A percentile compares a stretch with the other conserved stretches of the same genome.
These are phyloP conservation scores for Tetranychus truncatus DNA, from an alignment of 2,888 invertebrate species.

Conservation along the genomic window DNA sequence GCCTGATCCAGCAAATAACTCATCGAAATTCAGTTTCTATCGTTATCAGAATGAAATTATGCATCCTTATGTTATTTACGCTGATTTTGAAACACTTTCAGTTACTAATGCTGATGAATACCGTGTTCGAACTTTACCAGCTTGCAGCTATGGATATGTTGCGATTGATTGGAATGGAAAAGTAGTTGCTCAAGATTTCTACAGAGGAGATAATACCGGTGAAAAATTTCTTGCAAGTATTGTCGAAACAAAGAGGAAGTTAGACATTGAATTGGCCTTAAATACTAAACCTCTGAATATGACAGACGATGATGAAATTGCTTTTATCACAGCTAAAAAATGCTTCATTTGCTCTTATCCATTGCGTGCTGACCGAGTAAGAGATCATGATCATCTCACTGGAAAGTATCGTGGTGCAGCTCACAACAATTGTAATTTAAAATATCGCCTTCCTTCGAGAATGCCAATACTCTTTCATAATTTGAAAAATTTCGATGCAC, in stretches of 20 bases:
- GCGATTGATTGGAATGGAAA: neutral
- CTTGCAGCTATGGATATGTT: neutral
- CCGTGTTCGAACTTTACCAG: neutral
- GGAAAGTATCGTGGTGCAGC: neutral
- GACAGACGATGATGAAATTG: neutral
- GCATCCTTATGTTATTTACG: neutral
- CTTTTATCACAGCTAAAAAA: neutral
- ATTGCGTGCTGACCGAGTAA: neutral
- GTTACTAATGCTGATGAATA: neutral
- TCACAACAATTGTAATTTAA: neutral
- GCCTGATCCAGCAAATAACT: no score
- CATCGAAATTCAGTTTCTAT: no score
- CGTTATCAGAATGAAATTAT: neutral
- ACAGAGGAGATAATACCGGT: neutral
- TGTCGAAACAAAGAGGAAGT: neutral
- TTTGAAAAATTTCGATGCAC: neutral
- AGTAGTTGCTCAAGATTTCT: neutral
- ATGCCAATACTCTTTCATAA: neutral
- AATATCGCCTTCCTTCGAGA: neutral
- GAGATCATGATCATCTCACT: constrained; percentile 6
- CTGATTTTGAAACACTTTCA: neutral
- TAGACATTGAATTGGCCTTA: no score
- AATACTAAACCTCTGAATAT: neutral
- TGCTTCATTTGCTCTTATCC: neutral
- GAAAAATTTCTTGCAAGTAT: neutral